phyloP scores from a whole-genome alignment of 2,888 invertebrate genomes.

The Clitarchus hookeri region DNA sequence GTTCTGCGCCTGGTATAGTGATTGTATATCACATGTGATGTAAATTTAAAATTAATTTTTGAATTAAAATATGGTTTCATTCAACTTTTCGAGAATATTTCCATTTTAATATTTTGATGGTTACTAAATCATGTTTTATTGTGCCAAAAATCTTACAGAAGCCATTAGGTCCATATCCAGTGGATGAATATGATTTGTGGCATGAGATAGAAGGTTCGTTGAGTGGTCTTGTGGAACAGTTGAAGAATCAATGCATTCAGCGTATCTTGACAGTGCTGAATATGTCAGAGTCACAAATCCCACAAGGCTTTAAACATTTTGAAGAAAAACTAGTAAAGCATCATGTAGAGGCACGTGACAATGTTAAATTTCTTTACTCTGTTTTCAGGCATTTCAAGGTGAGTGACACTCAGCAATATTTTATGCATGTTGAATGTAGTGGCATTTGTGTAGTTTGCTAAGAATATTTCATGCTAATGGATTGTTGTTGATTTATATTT shows the following conservation, averaged over 20 bases:
- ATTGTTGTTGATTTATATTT: no score
- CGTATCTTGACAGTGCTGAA: slow-evolving; percentile 65
- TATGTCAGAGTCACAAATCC: slow-evolving; percentile 59
- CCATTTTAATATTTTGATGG: no score
- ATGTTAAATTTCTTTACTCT: slow-evolving; percentile 76
- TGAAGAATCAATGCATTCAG: slow-evolving; percentile 72
- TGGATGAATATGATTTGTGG: slow-evolving; percentile 88
- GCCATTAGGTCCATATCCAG: slow-evolving; percentile 74
- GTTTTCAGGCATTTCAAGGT: slow-evolving; percentile 74
- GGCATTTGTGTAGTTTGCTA: no score
- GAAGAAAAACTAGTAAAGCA: slow-evolving; percentile 66
- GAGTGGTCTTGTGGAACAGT: slow-evolving; percentile 78
- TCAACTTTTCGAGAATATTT: background rate
- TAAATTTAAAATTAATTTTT: no score
- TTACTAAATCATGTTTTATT: no score
- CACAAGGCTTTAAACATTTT: slow-evolving; percentile 64
- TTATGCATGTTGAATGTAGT: no score
- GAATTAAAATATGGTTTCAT: no score
- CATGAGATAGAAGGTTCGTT: slow-evolving; percentile 77
- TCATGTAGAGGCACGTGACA: slow-evolving; percentile 75
- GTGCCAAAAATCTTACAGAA: slow-evolving; percentile 51
- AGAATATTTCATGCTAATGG: no score
- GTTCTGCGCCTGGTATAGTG: background rate
- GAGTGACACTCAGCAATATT: slow-evolving; percentile 34
- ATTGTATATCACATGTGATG: no score